Conservation (phyloP, 2,113 vertebrate species). For the Bos taurus region ARS-UCD2.0 NC_037347.1:58379001-58379500, state of each 20-base stretch:
- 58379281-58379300: neutral
- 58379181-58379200: neutral
- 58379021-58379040: neutral
- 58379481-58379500: neutral
- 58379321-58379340: neutral
- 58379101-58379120: neutral
- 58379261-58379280: neutral
- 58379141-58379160: neutral
- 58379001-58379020: neutral
- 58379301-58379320: neutral
- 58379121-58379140: neutral
- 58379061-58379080: neutral
- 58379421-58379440: neutral
- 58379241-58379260: neutral
- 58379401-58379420: neutral
- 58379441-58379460: neutral
- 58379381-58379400: neutral
- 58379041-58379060: neutral
- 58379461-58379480: neutral
- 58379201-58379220: neutral
- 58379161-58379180: neutral
- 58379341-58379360: neutral
- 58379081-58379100: neutral
- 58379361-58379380: neutral
- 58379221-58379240: neutral